Base-by-base conservation (phyloP, 2,888 invertebrate genomes). In the Eupithecia vulgata region DNA sequence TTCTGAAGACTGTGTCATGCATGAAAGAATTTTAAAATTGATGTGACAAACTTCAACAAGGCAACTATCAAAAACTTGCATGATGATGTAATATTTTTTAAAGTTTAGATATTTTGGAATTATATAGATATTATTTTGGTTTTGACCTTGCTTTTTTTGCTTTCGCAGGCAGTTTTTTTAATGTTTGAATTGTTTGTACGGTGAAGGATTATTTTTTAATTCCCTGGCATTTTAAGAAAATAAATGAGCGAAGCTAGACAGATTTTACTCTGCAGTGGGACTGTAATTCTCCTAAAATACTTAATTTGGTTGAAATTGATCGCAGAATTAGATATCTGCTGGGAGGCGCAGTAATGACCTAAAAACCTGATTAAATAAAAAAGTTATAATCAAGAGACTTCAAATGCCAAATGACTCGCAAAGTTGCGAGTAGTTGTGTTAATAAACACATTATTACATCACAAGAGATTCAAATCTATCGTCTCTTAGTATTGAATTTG, bases 401-500 rank as follows among this genome's bases (percentile, higher is more conserved):
- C 21, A 42, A 65, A 65, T 65, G 40, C 13, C 35, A 40, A 35
- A 64, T 64, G 40, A 73, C 48, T 71, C 2, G 12, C 64, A 40
- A 10, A 25, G 21, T 57, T 25, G 57, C 57, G 25, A n/a, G n/a
- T n/a, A n/a, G n/a, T n/a, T n/a, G 25, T 57, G 57, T 21, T 25
- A 57, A 17, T 61, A 34, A 34, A 61, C 61, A 61, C 17, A 71
- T 25, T 52, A 52, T 82, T 81, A 74, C 79, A 81, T 83, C 77
- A 85, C 72, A 72, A 65, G 80, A 79, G 79, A 84, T 82, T 82
- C 83, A 85, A 85, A 87, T 87, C 83, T 85, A 83, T 86, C 48
- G 52, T 83, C 86, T 76, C 85, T 86, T 52, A 21, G 52, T 57
- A 52, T 86, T 89, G 84, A 87, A 87, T 91, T 89, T 87, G 78